A percentile compares a stretch with the other conserved stretches of the same genome.
Evolutionary conservation across 2,888 invertebrate species (phyloP).

Genomic region (Epinotia ramella): DNA sequence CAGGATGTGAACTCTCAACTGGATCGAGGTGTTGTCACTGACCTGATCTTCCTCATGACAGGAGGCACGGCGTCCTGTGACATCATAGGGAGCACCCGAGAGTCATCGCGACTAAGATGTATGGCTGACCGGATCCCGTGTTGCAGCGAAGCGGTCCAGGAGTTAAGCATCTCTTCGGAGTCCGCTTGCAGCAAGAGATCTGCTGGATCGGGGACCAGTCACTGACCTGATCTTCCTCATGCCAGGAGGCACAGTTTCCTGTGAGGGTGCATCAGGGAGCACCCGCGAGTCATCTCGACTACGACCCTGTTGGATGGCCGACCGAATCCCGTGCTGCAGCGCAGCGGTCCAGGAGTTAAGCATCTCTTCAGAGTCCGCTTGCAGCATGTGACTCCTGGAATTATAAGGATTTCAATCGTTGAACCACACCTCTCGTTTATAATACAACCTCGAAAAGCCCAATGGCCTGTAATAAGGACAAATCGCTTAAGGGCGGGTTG

Average conservation of each 20-base stretch:
- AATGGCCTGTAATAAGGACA: background rate
- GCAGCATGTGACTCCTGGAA: slow-evolving; percentile 96
- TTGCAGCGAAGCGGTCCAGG: slow-evolving; percentile 55
- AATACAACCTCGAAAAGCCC: background rate
- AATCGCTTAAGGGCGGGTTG: background rate
- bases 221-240: slow-evolving; percentile 63
- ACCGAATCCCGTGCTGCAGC: slow-evolving; percentile 94
- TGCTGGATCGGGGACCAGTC: slow-evolving; percentile 88
- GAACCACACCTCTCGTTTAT: background rate
- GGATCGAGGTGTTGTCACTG: too few relatives aligned
- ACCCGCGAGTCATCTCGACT: slow-evolving; percentile 78
- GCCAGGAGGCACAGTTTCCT: slow-evolving; percentile 56
- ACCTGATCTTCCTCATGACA: too few relatives aligned
- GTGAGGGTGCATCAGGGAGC: slow-evolving; percentile 65
- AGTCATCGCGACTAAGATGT: too few relatives aligned
- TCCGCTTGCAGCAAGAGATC: slow-evolving; percentile 80
- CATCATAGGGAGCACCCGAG: too few relatives aligned
- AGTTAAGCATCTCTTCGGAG: slow-evolving; percentile 65
- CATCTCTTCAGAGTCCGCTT: slow-evolving; percentile 98
- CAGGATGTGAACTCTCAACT: too few relatives aligned
- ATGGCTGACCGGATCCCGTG: too few relatives aligned
- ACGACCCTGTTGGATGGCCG: slow-evolving; percentile 90
- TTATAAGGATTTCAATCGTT: background rate
- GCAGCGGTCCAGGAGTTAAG: slow-evolving; percentile 95
- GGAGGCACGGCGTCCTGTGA: too few relatives aligned